Evolutionary conservation across 2,888 invertebrate species (phyloP), one percentile per base, ranked within the genome.

Genomic region (Ectemnius lituratus): DNA sequence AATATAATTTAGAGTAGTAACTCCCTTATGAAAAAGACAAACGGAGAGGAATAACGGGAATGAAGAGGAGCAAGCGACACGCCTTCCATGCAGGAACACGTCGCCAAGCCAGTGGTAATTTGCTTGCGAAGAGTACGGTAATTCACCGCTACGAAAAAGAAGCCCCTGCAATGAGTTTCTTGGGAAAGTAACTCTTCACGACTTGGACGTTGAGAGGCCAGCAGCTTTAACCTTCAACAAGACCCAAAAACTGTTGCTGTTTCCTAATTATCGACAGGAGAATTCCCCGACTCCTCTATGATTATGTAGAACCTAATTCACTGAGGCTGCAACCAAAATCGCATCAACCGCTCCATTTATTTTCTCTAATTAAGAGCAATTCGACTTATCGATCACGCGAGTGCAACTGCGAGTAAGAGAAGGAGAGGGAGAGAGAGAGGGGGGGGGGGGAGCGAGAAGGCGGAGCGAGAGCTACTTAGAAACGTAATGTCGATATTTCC

Each of bases 401-500:
- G 52, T 16, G 52, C 8, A 11, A 13, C 8, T 37, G 4, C 23
- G 46, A 57, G 18, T 8, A 0, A 14, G 27, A 57, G 28, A 52
- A 27, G 14, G 60, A 28, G 14, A 45, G 46, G 45, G n/a, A 45
- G 61, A 4, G 46, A 62, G 6, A 45, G 61, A 4, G 46, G 47
- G 6, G n/a, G n/a, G n/a, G n/a, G n/a, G n/a, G n/a, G n/a, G n/a
- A 62, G 61, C 14, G 62, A 62, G 11, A 23, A 23, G 61, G 18
- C 64, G 52, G 57, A 67, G 67, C 4, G n/a, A 66, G 52, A 70
- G 64, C 74, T 70, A 57, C 77, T 37, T 47, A 56, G 64, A 37
- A 62, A 56, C 58, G 64, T 66, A 62, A 52, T 49, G 67, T 67
- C 73, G 73, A 76, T 76, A 70, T 73, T 73, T 73, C 72, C 52